Evolutionary conservation across 2,113 vertebrate species (phyloP).

Genomic region (Colaptes auratus): DNA sequence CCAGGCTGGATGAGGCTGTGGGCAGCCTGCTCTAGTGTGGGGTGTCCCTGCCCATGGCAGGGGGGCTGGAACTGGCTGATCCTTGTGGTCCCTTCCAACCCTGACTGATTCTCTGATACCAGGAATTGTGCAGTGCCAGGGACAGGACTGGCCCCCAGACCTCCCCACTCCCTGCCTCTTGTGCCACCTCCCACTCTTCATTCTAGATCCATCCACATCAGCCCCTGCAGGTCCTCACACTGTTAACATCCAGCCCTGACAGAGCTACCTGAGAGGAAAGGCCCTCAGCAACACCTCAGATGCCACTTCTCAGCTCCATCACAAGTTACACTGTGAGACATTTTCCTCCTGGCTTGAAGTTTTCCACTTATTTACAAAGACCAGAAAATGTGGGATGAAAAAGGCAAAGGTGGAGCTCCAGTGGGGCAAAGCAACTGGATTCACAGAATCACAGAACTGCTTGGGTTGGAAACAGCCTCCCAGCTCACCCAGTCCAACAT

Average conservation of each 20-base stretch:
- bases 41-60: too few species aligned
- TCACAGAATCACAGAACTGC: too few species aligned
- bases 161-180: background rate
- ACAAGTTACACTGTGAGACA: background rate
- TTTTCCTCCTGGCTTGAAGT: background rate
- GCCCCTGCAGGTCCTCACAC: background rate
- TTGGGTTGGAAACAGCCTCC: too few species aligned
- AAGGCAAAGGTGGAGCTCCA: background rate
- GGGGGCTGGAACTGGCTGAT: too few species aligned
- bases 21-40: too few species aligned
- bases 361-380: background rate
- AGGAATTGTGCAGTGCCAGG: background rate
- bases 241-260: background rate
- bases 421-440: background rate
- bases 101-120: too few species aligned
- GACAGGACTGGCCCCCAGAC: background rate
- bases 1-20: too few species aligned
- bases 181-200: background rate
- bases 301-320: background rate
- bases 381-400: background rate
- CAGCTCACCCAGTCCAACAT: too few species aligned
- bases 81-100: too few species aligned
- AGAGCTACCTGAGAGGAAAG: background rate
- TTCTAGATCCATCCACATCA: background rate
- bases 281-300: background rate